A percentile compares a stretch with the other conserved stretches of the same genome.
These are phyloP conservation scores for Thinocorus orbignyianus DNA, from an alignment of 2,113 vertebrate species.

Conservation along the genomic window DNA sequence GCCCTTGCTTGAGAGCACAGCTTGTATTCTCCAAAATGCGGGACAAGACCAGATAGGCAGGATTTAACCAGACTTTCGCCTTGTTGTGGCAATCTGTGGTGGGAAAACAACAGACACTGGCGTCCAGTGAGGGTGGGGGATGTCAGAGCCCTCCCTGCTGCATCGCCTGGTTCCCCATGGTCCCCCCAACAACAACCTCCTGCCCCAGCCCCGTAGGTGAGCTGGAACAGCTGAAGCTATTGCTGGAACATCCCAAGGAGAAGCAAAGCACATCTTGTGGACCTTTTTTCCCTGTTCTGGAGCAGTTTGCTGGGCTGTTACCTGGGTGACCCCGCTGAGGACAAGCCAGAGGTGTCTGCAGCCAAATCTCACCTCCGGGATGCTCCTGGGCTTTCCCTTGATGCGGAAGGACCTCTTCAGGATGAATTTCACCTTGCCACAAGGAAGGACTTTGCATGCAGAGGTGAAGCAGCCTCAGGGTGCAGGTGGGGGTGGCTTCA, in stretches of 20 bases:
- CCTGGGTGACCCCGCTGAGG: accelerated
- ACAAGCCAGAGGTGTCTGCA: neutral
- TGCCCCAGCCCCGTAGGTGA: neutral
- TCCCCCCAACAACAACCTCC: neutral
- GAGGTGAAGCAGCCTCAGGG: neutral
- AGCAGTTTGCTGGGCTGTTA: neutral
- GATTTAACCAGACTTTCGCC: neutral
- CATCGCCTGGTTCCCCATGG: neutral
- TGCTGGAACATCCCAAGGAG: neutral
- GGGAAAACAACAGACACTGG: neutral
- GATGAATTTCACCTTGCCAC: neutral
- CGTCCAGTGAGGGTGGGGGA: accelerated
- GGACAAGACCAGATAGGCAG: neutral
- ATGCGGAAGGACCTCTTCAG: accelerated
- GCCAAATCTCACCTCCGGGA: accelerated
- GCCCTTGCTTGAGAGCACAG: neutral
- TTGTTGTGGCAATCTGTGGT: neutral
- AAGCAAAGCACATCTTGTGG: neutral
- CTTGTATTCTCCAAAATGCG: neutral
- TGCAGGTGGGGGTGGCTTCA: accelerated
- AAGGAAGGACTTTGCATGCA: neutral
- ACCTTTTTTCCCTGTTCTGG: neutral
- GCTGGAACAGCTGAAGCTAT: neutral
- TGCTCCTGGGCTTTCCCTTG: neutral
- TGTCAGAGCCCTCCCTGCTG: neutral